phyloP scores from a whole-genome alignment of 1,140 invertebrate species.

The Cotesia chilonis region DNA sequence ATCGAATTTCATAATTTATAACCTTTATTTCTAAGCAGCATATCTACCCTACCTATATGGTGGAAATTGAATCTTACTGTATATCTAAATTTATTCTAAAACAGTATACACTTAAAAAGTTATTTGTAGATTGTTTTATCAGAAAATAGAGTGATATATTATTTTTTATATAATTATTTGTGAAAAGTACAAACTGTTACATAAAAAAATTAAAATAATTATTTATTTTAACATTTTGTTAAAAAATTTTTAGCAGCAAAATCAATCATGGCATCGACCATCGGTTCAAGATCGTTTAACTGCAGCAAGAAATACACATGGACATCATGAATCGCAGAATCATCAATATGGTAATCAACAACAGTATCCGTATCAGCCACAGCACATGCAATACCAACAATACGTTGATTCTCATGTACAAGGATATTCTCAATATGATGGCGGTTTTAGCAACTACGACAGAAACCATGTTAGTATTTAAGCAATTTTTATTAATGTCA shows the following conservation, averaged over 20 bases:
- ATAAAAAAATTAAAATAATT: not conserved
- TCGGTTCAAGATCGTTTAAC: conserved; percentile 31
- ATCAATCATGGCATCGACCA: conserved; percentile 20
- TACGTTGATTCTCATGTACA: conserved; percentile 43
- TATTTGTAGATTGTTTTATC: too few species aligned
- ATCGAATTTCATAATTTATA: too few species aligned
- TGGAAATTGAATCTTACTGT: not conserved
- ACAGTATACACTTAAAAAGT: too few species aligned
- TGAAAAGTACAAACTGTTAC: too few species aligned
- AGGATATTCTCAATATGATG: conserved; percentile 45
- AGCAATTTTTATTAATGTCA: too few species aligned
- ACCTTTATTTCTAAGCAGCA: not conserved
- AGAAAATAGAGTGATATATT: too few species aligned
- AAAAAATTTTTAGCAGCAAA: conserved; percentile 18
- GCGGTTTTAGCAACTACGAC: conserved; percentile 45
- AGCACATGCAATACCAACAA: conserved; percentile 43
- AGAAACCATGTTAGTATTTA: conserved; percentile 42
- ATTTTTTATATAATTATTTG: too few species aligned
- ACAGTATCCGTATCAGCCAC: conserved; percentile 39
- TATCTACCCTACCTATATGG: not conserved
- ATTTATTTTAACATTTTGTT: not conserved
- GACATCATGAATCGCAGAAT: conserved; percentile 31
- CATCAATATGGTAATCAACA: conserved; percentile 38
- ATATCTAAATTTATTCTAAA: not conserved
- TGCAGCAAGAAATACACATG: conserved; percentile 31